phyloP scores from a whole-genome alignment of 2,888 invertebrate genomes.

The Acanthosepion esculentum region DNA sequence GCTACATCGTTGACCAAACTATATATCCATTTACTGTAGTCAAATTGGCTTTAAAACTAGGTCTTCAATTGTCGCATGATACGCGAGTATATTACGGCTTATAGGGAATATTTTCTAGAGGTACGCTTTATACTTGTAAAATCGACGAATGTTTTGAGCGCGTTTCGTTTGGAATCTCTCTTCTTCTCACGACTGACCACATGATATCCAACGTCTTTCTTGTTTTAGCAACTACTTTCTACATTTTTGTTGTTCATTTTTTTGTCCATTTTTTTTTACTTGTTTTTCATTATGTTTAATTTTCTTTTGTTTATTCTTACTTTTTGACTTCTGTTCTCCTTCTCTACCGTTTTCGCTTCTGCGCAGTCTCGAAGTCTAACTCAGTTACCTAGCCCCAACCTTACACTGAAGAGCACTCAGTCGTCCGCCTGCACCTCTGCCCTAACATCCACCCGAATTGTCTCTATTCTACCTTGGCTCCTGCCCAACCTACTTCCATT shows the following conservation, averaged over 20 bases:
- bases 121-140: neutral
- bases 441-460: neutral
- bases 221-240: neutral
- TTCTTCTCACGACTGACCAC: neutral
- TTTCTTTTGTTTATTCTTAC: neutral
- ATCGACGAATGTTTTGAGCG: neutral
- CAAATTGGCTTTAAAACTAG: no score
- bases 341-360: neutral
- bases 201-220: neutral
- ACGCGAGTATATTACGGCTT: no score
- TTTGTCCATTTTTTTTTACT: neutral
- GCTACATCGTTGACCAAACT: no score
- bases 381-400: neutral
- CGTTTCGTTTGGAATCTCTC: neutral
- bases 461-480: neutral
- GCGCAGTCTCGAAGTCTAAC: neutral
- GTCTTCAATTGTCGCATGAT: no score
- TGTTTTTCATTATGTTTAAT: neutral
- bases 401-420: neutral
- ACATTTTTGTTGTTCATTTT: neutral
- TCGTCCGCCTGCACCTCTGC: neutral
- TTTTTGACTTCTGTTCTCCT: neutral
- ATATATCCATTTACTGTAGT: no score
- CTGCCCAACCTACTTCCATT: neutral
- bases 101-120: no score